Evolutionary conservation across 2,797 vertebrate genomes (phyloP).

Genomic region (Rhynchotus rufescens): DNA sequence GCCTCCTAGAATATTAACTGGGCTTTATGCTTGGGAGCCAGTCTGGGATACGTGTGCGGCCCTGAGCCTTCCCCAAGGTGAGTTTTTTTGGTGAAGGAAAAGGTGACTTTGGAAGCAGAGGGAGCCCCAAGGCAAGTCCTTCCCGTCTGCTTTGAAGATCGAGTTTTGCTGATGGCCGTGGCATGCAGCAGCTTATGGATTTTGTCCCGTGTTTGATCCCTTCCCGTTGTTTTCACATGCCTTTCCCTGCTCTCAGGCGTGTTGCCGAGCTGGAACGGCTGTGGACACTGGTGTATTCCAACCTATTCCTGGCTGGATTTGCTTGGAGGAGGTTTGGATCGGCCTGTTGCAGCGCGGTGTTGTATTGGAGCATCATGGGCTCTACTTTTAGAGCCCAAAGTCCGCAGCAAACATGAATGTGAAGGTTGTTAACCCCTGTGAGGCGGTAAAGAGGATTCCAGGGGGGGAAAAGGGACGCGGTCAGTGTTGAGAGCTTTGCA

Average conservation of each 20-base stretch:
- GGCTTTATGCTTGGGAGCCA: not conserved
- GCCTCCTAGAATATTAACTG: not conserved
- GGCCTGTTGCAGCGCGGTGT: not conserved
- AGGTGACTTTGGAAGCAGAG: not conserved
- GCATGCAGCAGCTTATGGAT: not conserved
- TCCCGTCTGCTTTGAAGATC: not conserved
- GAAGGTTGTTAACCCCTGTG: not conserved
- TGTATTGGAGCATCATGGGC: not conserved
- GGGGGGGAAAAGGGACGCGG: not conserved
- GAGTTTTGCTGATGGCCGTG: not conserved
- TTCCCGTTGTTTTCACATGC: not conserved
- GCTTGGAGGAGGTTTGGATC: not conserved
- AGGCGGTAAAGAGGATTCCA: not conserved
- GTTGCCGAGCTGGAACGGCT: not conserved
- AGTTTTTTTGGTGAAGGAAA: not conserved
- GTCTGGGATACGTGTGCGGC: not conserved
- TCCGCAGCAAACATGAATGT: not conserved
- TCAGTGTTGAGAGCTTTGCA: too few species aligned
- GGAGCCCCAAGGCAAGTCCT: too few species aligned
- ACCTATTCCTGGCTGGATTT: not conserved
- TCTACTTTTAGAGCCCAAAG: not conserved
- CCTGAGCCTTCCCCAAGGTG: not conserved
- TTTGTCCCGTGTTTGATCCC: not conserved
- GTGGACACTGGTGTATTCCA: not conserved
- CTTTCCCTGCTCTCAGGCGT: conserved; percentile 2